A percentile compares a stretch with the other conserved stretches of the same genome.
phyloP scores from a whole-genome alignment of 2,113 vertebrate species.

The Catharus minimus region DNA sequence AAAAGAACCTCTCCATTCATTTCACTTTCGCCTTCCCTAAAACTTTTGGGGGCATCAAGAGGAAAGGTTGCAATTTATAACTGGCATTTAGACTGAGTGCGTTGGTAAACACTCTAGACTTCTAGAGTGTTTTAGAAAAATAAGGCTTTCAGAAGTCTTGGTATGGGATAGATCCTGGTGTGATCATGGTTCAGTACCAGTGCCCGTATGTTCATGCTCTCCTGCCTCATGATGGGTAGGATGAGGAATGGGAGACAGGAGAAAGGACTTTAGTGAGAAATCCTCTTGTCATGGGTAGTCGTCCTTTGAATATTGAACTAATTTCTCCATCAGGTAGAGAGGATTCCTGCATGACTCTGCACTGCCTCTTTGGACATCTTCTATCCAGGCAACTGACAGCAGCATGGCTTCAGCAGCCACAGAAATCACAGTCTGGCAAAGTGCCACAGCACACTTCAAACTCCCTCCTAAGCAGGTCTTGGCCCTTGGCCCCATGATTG shows the following conservation, averaged over 20 bases:
- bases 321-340: background rate
- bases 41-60: background rate
- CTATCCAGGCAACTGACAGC: background rate
- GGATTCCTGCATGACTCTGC: fast-evolving
- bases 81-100: background rate
- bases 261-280: background rate
- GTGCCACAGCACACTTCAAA: background rate
- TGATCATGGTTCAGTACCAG: background rate
- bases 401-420: background rate
- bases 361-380: background rate
- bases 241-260: fast-evolving
- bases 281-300: background rate
- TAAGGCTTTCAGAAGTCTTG: too few species aligned
- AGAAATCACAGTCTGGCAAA: background rate
- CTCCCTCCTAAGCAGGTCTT: fast-evolving
- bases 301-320: background rate
- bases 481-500: background rate
- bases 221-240: background rate
- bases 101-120: background rate
- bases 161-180: fast-evolving
- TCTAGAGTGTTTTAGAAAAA: too few species aligned
- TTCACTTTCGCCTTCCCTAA: background rate
- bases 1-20: background rate
- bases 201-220: fast-evolving
- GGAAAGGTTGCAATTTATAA: background rate